These are phyloP conservation scores for Agrotis puta DNA, from an alignment of 2,888 invertebrate genomes.

Conservation along the genomic window DNA sequence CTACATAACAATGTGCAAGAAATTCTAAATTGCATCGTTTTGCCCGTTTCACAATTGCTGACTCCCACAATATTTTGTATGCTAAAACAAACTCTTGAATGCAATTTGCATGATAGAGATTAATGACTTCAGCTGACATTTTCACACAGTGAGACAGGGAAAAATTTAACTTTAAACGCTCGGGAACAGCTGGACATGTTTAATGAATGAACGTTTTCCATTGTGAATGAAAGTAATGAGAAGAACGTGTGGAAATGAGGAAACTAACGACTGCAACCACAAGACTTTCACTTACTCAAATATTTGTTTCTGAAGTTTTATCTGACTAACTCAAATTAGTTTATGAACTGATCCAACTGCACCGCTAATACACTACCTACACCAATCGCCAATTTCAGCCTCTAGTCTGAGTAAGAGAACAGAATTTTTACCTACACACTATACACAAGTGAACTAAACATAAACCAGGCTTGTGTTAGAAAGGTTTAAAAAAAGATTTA, in stretches of 20 bases:
- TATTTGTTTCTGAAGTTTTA: background rate
- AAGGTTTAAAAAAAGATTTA: constrained; percentile 9
- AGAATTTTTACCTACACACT: background rate
- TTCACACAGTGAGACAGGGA: constrained; percentile 53
- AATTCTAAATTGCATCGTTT: constrained; percentile 46
- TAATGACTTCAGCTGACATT: constrained; percentile 51
- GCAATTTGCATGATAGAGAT: constrained; percentile 56
- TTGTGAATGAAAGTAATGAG: constrained; percentile 54
- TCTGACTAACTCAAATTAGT: background rate
- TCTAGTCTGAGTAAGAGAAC: background rate
- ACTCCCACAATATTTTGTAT: constrained; percentile 56
- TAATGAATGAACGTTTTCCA: constrained; percentile 59
- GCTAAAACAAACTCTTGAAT: constrained; percentile 59
- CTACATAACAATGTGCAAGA: constrained; percentile 34
- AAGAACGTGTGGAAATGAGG: constrained; percentile 13
- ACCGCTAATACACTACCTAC: background rate
- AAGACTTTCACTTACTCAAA: background rate
- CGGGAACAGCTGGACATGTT: constrained; percentile 53
- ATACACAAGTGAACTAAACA: constrained; percentile 1
- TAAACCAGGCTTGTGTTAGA: background rate
- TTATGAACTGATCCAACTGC: background rate
- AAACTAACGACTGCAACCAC: constrained; percentile 4
- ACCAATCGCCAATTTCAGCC: background rate
- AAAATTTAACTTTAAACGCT: constrained; percentile 51
- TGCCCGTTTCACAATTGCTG: constrained; percentile 32